Conservation (phyloP, 2,113 vertebrate genomes). For the Camelus dromedarius region DNA sequence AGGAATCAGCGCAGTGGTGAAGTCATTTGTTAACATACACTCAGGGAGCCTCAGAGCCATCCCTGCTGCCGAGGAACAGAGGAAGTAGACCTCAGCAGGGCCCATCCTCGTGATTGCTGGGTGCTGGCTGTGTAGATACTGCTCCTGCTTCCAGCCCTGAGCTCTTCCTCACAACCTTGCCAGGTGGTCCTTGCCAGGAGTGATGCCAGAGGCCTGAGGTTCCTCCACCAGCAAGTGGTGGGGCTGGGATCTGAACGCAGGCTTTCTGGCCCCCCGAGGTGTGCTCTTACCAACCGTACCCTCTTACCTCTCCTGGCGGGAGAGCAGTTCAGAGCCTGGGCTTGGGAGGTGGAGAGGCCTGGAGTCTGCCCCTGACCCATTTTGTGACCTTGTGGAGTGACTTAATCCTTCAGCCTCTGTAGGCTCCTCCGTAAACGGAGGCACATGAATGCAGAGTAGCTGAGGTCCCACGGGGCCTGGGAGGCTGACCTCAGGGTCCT, state of each 20-base stretch:
- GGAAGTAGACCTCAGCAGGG: accelerated
- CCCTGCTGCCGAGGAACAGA: background rate
- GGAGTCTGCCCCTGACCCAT: accelerated
- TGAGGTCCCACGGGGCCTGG: background rate
- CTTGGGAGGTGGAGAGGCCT: background rate
- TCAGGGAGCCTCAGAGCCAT: background rate
- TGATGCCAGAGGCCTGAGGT: accelerated
- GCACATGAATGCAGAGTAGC: background rate
- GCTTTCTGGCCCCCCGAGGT: accelerated
- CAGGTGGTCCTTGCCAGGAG: background rate
- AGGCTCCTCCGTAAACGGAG: background rate
- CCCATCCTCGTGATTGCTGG: accelerated
- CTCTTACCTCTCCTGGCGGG: accelerated
- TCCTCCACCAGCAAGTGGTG: accelerated
- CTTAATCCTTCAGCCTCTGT: background rate
- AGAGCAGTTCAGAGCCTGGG: background rate
- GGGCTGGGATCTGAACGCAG: background rate
- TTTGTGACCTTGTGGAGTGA: background rate
- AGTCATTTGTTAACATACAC: background rate
- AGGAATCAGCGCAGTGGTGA: background rate
- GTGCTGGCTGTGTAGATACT: accelerated
- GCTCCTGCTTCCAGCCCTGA: accelerated
- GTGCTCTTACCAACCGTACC: too few species aligned
- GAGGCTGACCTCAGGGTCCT: background rate
- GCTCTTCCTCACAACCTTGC: accelerated